phyloP scores from a whole-genome alignment of 92 coral and sea anemone species.

The Porites rus region DNA sequence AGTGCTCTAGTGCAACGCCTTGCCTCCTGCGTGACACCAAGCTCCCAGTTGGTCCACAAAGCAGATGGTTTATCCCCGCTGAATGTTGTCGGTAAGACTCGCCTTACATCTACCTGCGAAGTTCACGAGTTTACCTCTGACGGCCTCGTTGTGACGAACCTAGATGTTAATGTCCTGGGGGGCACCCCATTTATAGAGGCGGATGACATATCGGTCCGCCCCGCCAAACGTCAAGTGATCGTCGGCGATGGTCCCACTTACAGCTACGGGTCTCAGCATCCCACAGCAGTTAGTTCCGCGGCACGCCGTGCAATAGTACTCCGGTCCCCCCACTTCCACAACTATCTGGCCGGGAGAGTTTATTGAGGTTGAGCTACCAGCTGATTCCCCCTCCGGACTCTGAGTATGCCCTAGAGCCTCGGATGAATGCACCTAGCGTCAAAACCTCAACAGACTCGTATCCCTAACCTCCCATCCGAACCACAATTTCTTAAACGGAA shows the following conservation, averaged over 20 bases:
- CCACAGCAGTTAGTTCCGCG: conserved; percentile 22
- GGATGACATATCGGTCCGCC: conserved; percentile 73
- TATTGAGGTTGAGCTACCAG: conserved; percentile 61
- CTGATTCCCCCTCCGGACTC: conserved; percentile 58
- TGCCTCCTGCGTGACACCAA: conserved; percentile 37
- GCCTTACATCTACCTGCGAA: conserved; percentile 43
- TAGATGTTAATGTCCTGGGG: conserved; percentile 61
- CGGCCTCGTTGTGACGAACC: conserved; percentile 66
- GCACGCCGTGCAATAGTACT: conserved; percentile 65
- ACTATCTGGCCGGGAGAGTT: conserved; percentile 74
- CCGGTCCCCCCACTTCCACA: conserved; percentile 60
- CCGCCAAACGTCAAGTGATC: conserved; percentile 60
- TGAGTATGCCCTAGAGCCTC: conserved; percentile 63
- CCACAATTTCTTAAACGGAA: conserved; percentile 65
- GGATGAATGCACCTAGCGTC: conserved; percentile 59
- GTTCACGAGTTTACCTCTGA: conserved; percentile 41
- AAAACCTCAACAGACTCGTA: conserved; percentile 35
- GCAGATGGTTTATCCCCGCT: conserved; percentile 61
- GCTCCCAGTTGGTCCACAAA: conserved; percentile 39
- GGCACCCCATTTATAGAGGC: conserved; percentile 70
- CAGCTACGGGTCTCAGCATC: conserved; percentile 51
- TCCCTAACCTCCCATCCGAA: conserved; percentile 61
- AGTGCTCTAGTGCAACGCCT: conserved; percentile 42
- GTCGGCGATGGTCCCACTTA: conserved; percentile 31
- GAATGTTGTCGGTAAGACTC: conserved; percentile 64